Percentiles rank a stretch among this genome's conserved stretches.
Evolutionary conservation across 2,888 invertebrate species (phyloP).

Genomic region (Drosophila mulleri): DNA sequence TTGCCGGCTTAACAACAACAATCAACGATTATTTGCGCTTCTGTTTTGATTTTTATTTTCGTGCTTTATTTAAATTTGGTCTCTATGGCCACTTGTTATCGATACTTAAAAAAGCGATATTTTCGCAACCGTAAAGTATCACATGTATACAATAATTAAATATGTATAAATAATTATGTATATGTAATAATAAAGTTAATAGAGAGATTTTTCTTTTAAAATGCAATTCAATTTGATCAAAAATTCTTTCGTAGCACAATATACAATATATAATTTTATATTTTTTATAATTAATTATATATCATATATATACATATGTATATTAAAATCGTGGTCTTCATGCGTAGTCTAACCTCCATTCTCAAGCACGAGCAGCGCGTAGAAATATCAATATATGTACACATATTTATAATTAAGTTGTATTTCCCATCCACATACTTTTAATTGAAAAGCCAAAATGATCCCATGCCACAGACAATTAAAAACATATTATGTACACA

Average conservation of each 20-base stretch:
- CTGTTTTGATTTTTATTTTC: conserved; percentile 49
- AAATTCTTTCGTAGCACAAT: neutral
- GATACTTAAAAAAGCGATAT: conserved; percentile 11
- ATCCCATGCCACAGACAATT: conserved; percentile 48
- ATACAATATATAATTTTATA: neutral
- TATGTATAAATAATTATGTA: conserved; percentile 1
- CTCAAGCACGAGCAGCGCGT: neutral
- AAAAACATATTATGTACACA: conserved; percentile 56
- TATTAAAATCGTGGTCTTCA: neutral
- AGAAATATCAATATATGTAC: conserved; percentile 1
- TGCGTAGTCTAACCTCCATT: neutral
- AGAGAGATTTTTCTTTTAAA: neutral
- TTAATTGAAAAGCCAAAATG: conserved; percentile 55
- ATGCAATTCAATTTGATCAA: neutral
- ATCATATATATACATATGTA: too few species aligned
- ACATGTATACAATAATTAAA: neutral
- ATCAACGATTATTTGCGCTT: conserved; percentile 34
- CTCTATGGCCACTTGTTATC: conserved; percentile 23
- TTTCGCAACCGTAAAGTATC: neutral
- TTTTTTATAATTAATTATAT: too few species aligned
- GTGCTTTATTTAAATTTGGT: conserved; percentile 9
- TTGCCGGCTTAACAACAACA: conserved; percentile 36
- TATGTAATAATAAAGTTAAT: neutral
- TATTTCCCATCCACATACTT: conserved; percentile 8
- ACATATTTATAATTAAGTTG: conserved; percentile 4